These are phyloP conservation scores for Ptychobarbus kaznakovi DNA, from an alignment of 2,797 vertebrate genomes.

Conservation along the genomic window DNA sequence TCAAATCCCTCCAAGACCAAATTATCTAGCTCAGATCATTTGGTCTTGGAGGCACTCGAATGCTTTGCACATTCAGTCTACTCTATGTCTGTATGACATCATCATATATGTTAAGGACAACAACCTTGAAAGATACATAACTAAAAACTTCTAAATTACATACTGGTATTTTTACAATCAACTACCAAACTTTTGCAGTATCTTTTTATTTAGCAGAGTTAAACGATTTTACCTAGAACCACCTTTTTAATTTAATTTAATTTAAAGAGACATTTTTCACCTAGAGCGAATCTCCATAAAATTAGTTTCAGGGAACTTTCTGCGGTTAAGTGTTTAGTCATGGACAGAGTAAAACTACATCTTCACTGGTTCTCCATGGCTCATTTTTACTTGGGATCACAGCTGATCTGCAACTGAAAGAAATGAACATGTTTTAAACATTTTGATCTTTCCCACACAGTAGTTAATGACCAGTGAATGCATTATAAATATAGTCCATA, in stretches of 20 bases:
- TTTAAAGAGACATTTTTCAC: neutral
- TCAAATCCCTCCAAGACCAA: neutral
- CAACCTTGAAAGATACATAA: neutral
- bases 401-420: no score
- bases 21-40: neutral
- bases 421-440: neutral
- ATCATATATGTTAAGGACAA: neutral
- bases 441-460: neutral
- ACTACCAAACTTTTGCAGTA: neutral
- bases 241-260: neutral
- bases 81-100: neutral
- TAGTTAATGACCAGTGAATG: neutral
- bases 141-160: neutral
- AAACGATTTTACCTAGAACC: no score
- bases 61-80: neutral
- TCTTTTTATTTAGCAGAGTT: neutral
- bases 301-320: neutral
- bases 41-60: no score
- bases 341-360: neutral
- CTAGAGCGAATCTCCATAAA: neutral
- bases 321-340: neutral
- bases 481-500: neutral
- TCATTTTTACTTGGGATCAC: neutral
- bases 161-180: neutral
- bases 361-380: neutral